phyloP scores from a whole-genome alignment of 1,140 invertebrate species.

The Eumaeus atala region DNA sequence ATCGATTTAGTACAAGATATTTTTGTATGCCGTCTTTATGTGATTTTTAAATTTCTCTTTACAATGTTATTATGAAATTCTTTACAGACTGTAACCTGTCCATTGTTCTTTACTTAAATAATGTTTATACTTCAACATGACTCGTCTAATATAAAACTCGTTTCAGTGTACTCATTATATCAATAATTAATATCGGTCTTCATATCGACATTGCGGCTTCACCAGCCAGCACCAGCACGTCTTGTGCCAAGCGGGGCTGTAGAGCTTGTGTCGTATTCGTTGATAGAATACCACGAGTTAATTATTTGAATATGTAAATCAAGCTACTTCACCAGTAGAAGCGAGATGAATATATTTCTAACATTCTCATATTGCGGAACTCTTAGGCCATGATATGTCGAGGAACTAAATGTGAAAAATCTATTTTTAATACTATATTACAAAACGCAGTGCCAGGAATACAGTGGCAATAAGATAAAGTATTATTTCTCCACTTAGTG shows the following conservation, averaged over 20 bases:
- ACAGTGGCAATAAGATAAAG: constrained; percentile 53
- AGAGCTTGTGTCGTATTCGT: neutral
- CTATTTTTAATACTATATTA: constrained; percentile 61
- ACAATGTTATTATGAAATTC: neutral
- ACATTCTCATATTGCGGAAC: neutral
- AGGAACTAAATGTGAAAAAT: constrained; percentile 17
- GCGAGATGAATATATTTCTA: constrained; percentile 27
- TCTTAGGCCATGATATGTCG: constrained; percentile 8
- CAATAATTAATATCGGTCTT: constrained; percentile 17
- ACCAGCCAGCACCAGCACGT: constrained; percentile 21
- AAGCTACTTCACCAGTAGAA: constrained; percentile 16
- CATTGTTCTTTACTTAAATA: no score
- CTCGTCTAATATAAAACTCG: no score
- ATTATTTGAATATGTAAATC: constrained; percentile 11
- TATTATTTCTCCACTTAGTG: constrained; percentile 39
- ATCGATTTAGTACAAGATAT: no score
- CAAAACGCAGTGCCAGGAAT: constrained; percentile 33
- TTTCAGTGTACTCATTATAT: neutral
- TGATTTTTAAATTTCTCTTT: no score
- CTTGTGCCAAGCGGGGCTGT: constrained; percentile 17
- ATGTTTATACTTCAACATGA: no score
- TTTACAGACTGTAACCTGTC: neutral
- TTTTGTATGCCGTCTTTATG: no score
- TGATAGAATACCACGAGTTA: constrained; percentile 7
- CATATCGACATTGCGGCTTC: constrained; percentile 16